Evolutionary conservation across 2,888 invertebrate species (phyloP).

Genomic region (Amorpha juglandis): DNA sequence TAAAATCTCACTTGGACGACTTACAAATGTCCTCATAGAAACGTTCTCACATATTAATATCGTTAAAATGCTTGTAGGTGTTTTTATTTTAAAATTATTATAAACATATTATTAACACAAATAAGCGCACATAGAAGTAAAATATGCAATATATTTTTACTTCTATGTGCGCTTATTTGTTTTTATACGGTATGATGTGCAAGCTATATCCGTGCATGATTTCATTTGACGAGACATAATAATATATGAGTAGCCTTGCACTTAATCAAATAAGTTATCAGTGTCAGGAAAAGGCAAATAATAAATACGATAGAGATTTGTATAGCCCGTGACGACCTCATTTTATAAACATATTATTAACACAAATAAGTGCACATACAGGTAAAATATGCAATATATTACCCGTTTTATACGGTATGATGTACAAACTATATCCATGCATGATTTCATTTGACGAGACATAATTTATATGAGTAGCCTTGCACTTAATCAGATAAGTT

Average conservation of each 20-base stretch:
- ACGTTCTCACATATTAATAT: no score
- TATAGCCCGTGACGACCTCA: conserved; percentile 52
- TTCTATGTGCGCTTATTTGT: no score
- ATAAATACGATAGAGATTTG: conserved; percentile 22
- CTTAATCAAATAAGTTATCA: conserved; percentile 19
- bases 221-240: conserved; percentile 12
- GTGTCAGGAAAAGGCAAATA: conserved; percentile 21
- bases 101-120: background rate
- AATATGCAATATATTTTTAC: conserved; percentile 8
- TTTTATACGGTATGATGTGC: background rate
- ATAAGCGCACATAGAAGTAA: background rate
- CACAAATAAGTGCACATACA: background rate
- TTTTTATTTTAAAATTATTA: no score
- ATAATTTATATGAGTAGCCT: conserved; percentile 3
- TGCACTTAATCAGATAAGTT: conserved; percentile 19
- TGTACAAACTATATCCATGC: background rate
- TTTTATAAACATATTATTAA: conserved; percentile 38
- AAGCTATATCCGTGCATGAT: background rate
- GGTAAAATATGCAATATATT: conserved; percentile 4
- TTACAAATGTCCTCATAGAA: no score
- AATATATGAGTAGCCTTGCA: conserved; percentile 3
- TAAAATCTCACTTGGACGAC: no score
- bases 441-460: conserved; percentile 11
- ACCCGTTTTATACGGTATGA: background rate
- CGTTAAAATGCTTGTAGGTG: background rate